Evolutionary conservation across 2,888 invertebrate genomes (phyloP).

Genomic region (Polymixis flavicincta): DNA sequence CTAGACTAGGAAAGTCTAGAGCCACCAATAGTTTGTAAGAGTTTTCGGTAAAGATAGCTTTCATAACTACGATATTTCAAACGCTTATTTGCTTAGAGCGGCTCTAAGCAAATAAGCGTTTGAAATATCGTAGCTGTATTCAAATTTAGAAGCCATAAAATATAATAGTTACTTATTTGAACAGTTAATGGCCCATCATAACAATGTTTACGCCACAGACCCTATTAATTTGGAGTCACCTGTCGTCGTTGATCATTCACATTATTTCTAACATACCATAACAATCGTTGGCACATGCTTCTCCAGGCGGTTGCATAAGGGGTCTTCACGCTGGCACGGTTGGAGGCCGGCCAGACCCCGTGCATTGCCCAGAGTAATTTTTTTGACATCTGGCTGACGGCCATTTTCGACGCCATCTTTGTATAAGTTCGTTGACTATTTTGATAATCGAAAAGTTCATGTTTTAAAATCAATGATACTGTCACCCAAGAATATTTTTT

Average conservation of each 20-base stretch:
- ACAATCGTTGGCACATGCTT: constrained; percentile 69
- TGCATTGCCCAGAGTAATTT: constrained; percentile 77
- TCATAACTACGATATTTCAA: constrained; percentile 7
- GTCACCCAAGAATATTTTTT: neutral
- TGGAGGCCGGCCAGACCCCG: constrained; percentile 80
- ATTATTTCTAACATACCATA: constrained; percentile 60
- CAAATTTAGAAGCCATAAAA: constrained; percentile 28
- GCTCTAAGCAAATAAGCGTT: too few relatives aligned
- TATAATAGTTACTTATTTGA: constrained; percentile 47
- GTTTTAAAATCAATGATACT: neutral
- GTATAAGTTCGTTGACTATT: constrained; percentile 77
- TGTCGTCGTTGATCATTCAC: constrained; percentile 70
- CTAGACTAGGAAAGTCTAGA: too few relatives aligned
- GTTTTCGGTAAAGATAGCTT: neutral
- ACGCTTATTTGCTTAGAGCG: neutral
- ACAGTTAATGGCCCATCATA: constrained; percentile 47
- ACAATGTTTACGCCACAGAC: constrained; percentile 40
- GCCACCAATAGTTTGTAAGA: neutral
- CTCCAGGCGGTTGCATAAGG: constrained; percentile 69
- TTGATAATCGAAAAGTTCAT: constrained; percentile 21
- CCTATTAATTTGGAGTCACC: constrained; percentile 66
- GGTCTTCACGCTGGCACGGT: constrained; percentile 76
- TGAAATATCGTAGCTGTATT: too few relatives aligned
- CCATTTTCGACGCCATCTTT: constrained; percentile 75
- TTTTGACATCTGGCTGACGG: constrained; percentile 80